Evolutionary conservation across 1,140 invertebrate species (phyloP).

Genomic region (Carcinoscorpius rotundicauda): DNA sequence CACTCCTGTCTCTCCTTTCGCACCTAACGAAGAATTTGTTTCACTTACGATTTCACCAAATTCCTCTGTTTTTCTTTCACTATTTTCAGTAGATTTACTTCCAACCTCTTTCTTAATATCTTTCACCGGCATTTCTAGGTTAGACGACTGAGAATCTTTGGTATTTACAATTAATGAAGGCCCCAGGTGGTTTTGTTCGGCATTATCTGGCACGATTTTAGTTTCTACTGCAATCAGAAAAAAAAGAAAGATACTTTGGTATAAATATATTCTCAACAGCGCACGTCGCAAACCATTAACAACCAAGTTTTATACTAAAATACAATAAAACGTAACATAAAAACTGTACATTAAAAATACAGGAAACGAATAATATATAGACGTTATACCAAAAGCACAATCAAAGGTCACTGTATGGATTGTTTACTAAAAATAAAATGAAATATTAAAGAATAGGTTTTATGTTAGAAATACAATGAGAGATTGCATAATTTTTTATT

Average conservation of each 20-base stretch:
- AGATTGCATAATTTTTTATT: no score
- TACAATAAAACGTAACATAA: no score
- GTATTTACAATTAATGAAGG: conserved; percentile 2
- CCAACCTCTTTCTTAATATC: background rate
- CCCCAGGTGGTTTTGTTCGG: conserved; percentile 17
- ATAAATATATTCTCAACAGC: no score
- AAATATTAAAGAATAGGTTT: no score
- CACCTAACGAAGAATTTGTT: background rate
- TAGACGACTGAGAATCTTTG: background rate
- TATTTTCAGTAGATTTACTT: background rate
- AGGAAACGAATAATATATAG: no score
- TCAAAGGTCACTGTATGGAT: no score
- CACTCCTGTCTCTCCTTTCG: background rate
- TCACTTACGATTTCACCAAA: background rate
- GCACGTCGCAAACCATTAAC: no score
- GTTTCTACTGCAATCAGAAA: conserved; percentile 19
- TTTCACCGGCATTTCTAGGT: background rate
- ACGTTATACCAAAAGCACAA: no score
- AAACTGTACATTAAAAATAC: no score
- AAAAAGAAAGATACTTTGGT: background rate
- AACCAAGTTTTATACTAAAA: no score
- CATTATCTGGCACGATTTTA: conserved; percentile 21
- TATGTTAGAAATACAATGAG: no score
- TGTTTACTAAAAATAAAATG: no score
- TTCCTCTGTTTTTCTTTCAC: background rate